Conservation (phyloP, 1,140 invertebrate genomes). For the Argopecten irradians region DNA sequence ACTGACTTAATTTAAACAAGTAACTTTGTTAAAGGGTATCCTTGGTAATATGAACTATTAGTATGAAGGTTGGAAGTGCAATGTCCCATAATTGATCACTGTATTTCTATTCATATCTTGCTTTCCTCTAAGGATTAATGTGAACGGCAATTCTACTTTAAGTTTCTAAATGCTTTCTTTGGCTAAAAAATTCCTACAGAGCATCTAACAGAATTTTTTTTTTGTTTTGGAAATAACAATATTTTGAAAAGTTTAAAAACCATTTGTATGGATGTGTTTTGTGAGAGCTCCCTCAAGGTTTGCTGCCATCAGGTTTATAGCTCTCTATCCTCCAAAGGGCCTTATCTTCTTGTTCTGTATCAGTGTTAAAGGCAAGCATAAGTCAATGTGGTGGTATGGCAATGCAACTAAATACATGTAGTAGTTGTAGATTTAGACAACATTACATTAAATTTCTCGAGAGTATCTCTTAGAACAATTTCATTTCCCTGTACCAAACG, state of each 20-base stretch:
- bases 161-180: too few species aligned
- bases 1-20: too few species aligned
- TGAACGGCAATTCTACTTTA: too few species aligned
- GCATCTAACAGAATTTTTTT: background rate
- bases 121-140: too few species aligned
- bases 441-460: background rate
- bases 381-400: conserved; percentile 5
- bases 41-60: too few species aligned
- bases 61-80: too few species aligned
- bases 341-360: background rate
- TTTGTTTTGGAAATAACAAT: background rate
- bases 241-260: background rate
- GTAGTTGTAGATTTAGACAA: background rate
- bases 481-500: conserved; percentile 4
- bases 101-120: too few species aligned
- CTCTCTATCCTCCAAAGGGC: background rate
- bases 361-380: background rate
- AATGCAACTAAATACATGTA: background rate
- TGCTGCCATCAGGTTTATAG: background rate
- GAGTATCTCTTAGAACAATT: background rate
- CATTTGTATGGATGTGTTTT: background rate
- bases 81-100: too few species aligned
- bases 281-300: background rate
- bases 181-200: background rate
- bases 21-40: too few species aligned